Evolutionary conservation across 2,113 vertebrate species (phyloP).

Genomic region (Phalacrocorax brasilianus): DNA sequence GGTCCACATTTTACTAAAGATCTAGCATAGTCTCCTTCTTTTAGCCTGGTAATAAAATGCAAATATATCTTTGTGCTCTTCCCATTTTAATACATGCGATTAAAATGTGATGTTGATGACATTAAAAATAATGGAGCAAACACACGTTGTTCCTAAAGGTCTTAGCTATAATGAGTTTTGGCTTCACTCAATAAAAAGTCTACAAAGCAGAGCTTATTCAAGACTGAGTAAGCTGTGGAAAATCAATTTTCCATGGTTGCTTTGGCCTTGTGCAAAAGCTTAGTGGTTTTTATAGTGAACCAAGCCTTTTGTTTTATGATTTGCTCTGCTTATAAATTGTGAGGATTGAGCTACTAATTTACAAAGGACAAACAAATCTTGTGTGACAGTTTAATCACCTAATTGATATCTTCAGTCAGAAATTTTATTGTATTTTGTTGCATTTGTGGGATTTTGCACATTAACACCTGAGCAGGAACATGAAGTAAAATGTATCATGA

Average conservation of each 20-base stretch:
- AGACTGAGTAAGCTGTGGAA: not conserved
- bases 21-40: not conserved
- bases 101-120: slow-evolving; percentile 14
- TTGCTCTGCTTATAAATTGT: slow-evolving; percentile 36
- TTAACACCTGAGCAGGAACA: slow-evolving; percentile 3
- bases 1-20: not conserved
- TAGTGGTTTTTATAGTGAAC: slow-evolving; percentile 8
- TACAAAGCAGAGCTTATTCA: slow-evolving; percentile 11
- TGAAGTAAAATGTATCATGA: slow-evolving; percentile 4
- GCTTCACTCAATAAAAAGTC: not conserved
- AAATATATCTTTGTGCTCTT: not conserved
- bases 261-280: slow-evolving; percentile 22
- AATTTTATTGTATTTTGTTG: slow-evolving; percentile 36
- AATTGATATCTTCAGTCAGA: slow-evolving; percentile 52
- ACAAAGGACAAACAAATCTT: slow-evolving; percentile 37
- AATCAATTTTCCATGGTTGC: slow-evolving; percentile 42
- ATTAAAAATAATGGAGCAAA: slow-evolving; percentile 43
- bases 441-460: slow-evolving; percentile 33
- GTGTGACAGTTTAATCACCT: slow-evolving; percentile 36
- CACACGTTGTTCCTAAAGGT: not conserved
- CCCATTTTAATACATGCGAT: not conserved
- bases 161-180: slow-evolving; percentile 28
- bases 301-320: slow-evolving; percentile 42
- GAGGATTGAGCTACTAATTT: slow-evolving; percentile 35
- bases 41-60: not conserved